Evolutionary conservation across 2,888 invertebrate species (phyloP), one percentile per base, ranked within the genome.

Genomic region (Amiota minor): DNA sequence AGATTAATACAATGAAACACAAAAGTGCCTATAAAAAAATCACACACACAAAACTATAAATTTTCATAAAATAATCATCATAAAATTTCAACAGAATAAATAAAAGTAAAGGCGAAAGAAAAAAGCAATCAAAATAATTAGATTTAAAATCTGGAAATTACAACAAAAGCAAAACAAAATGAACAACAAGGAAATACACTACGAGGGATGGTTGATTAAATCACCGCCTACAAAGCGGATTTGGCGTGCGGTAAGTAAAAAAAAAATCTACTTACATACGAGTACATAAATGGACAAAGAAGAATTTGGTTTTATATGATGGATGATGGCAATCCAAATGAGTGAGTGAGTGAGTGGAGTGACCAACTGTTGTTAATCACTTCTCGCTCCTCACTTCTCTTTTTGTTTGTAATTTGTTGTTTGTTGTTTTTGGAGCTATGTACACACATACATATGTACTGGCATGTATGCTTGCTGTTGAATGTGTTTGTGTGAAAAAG

Each of bases 131-230:
- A 67, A 67, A 67, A 67, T 67, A 50, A 50, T 46, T 49, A 35
- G 35, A 35, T 16, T 67, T 56, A 45, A 56, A 70, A 55, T 70
- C 46, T 70, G 70, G 70, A 56, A 70, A 23, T 16, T 16, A 59
- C 16, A 35, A 35, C 35, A 16, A 14, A 16, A 14, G 6, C 49
- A 50, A 67, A 67, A 50, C 23, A 46, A 53, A 11, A 67, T 67
- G 67, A 53, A 67, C 46, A 53, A 67, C 23, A 67, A 67, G 50
- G 67, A 67, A 67, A 50, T 67, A 23, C 50, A 67, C 75, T 94
- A 95, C 88, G 96, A 96, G 91, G 98, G 98, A 78, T 98, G 97
- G 97, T 92, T 98, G 85, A 97, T 95, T 76, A 98, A 98, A 92
- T 98, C 98, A 75, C 98, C 98, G 82, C 98, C 98, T 75, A 94